These are phyloP conservation scores for Pogona vitticeps DNA, from an alignment of 2,113 vertebrate species.

Conservation along the genomic window DNA sequence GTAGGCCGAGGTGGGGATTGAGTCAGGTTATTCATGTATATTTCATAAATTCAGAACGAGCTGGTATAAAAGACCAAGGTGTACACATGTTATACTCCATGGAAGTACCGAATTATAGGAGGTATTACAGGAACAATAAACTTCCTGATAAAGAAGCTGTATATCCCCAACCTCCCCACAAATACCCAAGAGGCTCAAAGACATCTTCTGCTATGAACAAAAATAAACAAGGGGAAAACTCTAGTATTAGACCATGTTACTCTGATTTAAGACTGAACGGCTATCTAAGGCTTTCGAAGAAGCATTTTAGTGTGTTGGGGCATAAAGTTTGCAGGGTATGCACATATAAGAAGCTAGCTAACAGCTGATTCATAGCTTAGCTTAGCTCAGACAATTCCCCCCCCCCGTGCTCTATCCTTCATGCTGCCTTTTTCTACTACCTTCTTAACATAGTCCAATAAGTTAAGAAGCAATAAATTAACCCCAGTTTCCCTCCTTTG, in stretches of 20 bases:
- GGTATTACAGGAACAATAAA: neutral
- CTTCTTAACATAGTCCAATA: neutral
- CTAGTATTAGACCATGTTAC: neutral
- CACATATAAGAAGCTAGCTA: neutral
- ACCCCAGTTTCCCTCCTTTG: neutral
- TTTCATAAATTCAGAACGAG: constrained; percentile 33
- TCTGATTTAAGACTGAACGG: neutral
- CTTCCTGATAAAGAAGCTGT: neutral
- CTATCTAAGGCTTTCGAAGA: neutral
- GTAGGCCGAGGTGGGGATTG: constrained; percentile 11
- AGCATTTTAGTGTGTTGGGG: neutral
- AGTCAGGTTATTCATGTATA: constrained; percentile 36
- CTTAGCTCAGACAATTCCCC: too few relatives aligned
- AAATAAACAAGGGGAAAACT: neutral
- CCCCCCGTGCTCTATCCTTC: neutral
- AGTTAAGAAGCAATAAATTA: neutral
- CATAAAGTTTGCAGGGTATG: neutral
- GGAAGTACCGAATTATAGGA: neutral
- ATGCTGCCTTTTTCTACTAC: too few relatives aligned
- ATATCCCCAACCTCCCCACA: neutral
- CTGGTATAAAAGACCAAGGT: constrained; percentile 17
- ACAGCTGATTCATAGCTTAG: too few relatives aligned
- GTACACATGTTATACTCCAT: neutral
- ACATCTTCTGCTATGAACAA: too few relatives aligned
- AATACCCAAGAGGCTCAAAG: neutral